A percentile compares a stretch with the other conserved stretches of the same genome.
phyloP scores from a whole-genome alignment of 2,113 vertebrate species.

The Odocoileus virginianus region DNA sequence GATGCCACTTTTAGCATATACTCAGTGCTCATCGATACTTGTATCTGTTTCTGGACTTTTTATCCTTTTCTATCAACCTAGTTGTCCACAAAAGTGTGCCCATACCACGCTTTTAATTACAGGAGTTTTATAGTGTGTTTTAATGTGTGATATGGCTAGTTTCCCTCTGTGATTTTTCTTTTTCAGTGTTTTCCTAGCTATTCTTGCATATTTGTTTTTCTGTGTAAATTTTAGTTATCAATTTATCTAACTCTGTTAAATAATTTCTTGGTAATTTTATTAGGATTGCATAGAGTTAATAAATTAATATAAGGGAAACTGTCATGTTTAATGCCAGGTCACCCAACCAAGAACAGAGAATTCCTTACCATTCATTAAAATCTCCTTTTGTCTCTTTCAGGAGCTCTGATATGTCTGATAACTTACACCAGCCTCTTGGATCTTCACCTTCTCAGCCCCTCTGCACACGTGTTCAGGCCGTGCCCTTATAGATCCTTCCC shows the following conservation, averaged over 20 bases:
- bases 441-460: not conserved
- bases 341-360: not conserved
- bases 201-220: not conserved
- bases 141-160: not conserved
- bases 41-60: not conserved
- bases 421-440: not conserved
- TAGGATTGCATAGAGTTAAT: not conserved
- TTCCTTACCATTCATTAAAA: not conserved
- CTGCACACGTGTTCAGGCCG: accelerated
- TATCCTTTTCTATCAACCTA: too few relatives aligned
- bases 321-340: not conserved
- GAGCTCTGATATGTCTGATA: not conserved
- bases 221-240: not conserved
- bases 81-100: not conserved
- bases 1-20: not conserved
- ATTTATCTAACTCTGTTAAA: not conserved
- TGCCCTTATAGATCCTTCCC: not conserved
- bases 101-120: not conserved
- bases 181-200: not conserved
- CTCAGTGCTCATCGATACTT: not conserved
- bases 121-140: not conserved
- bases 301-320: not conserved
- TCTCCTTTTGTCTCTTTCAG: not conserved
- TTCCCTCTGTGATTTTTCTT: not conserved
- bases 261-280: not conserved